Evolutionary conservation across 2,888 invertebrate species (phyloP).

Genomic region (Agrochola lota): DNA sequence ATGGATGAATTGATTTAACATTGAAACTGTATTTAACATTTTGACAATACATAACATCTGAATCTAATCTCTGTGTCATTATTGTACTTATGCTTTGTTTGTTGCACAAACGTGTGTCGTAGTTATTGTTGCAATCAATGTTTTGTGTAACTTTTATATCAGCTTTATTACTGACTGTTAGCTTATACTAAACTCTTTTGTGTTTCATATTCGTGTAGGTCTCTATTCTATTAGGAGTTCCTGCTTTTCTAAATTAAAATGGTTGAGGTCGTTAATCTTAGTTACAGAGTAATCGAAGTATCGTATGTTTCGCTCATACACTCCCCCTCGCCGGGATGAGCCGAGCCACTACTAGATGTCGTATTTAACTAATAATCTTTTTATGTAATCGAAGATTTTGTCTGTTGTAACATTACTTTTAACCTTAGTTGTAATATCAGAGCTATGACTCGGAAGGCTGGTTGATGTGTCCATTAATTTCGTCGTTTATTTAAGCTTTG

Average conservation of each 20-base stretch:
- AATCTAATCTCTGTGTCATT: constrained; percentile 66
- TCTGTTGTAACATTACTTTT: constrained; percentile 79
- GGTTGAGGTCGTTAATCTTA: constrained; percentile 49
- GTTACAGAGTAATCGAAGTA: constrained; percentile 27
- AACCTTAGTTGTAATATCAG: constrained; percentile 79
- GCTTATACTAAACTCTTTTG: constrained; percentile 59
- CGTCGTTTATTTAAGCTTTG: constrained; percentile 63
- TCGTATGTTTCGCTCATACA: constrained; percentile 34
- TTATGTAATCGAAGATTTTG: constrained; percentile 69
- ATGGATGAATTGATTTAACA: constrained; percentile 57
- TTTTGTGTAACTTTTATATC: constrained; percentile 54
- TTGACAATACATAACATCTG: constrained; percentile 66
- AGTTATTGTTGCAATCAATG: constrained; percentile 50
- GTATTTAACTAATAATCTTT: constrained; percentile 58
- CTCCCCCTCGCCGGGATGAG: constrained; percentile 25
- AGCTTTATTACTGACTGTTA: constrained; percentile 62
- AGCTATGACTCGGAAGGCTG: constrained; percentile 85
- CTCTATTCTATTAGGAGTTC: constrained; percentile 33
- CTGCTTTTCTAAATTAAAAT: constrained; percentile 49
- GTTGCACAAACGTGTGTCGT: constrained; percentile 66
- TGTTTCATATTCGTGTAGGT: constrained; percentile 50
- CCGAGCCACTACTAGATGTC: constrained; percentile 46
- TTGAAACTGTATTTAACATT: constrained; percentile 62
- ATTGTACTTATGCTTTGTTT: constrained; percentile 71
- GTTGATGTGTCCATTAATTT: constrained; percentile 87